Conservation (phyloP, 2,113 vertebrate genomes). For the Marcusenius ussheri region DNA sequence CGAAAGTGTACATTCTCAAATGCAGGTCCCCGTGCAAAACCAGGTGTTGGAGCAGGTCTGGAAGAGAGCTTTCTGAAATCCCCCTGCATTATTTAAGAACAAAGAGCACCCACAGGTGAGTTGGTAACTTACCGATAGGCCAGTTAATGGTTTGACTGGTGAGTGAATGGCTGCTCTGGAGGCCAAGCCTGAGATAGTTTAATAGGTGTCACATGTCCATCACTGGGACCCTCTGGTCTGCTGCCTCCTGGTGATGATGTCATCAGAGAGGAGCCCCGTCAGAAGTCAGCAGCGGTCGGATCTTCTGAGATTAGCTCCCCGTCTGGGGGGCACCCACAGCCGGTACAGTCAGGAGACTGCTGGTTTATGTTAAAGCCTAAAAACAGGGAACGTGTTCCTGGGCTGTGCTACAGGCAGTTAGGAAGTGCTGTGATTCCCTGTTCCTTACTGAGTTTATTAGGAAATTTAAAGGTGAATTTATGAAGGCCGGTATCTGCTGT, state of each 20-base stretch:
- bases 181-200: background rate
- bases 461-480: conserved; percentile 51
- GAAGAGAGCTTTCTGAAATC: background rate
- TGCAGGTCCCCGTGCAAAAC: conserved; percentile 19
- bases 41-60: background rate
- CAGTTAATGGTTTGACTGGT: background rate
- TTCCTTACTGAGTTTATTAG: conserved; percentile 53
- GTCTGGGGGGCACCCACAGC: conserved; percentile 42
- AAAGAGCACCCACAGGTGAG: background rate
- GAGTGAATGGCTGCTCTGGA: background rate
- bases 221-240: background rate
- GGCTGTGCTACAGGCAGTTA: conserved; percentile 61
- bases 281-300: conserved; percentile 22
- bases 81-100: conserved; percentile 5
- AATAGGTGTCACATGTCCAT: conserved; percentile 24
- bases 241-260: conserved; percentile 19
- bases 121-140: background rate
- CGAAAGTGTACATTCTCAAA: conserved; percentile 25
- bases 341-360: conserved; percentile 47
- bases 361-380: conserved; percentile 60
- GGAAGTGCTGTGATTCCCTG: conserved; percentile 67
- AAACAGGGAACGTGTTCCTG: conserved; percentile 63
- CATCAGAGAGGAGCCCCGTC: conserved; percentile 28
- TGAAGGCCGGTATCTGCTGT: conserved; percentile 62
- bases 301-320: conserved; percentile 46